phyloP scores from a whole-genome alignment of 2,113 vertebrate species.

The Melanerpes aurifrons region DNA sequence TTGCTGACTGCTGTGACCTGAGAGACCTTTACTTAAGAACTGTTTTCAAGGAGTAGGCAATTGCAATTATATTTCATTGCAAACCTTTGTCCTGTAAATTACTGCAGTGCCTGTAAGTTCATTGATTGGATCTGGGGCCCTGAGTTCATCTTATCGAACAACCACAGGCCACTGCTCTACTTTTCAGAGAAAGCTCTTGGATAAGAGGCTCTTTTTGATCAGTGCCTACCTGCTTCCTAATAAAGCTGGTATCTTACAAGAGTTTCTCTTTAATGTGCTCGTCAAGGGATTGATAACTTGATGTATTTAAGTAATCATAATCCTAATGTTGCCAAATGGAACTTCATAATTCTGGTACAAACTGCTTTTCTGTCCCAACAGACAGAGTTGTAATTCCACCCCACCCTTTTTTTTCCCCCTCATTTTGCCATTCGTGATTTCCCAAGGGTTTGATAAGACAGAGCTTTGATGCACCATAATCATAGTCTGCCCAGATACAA shows the following conservation, averaged over 20 bases:
- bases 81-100: constrained; percentile 50
- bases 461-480: background rate
- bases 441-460: background rate
- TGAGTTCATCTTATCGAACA: background rate
- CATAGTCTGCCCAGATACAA: background rate
- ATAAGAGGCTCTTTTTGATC: background rate
- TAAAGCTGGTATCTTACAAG: constrained; percentile 6
- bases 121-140: background rate
- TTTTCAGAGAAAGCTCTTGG: background rate
- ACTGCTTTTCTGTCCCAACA: background rate
- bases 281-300: background rate
- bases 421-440: background rate
- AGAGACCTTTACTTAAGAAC: background rate
- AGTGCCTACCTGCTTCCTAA: background rate
- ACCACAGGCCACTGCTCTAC: background rate
- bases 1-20: background rate
- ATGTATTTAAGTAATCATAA: background rate
- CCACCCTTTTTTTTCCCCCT: background rate
- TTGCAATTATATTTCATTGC: background rate
- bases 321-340: background rate
- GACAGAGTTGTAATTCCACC: background rate
- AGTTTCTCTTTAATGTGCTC: background rate
- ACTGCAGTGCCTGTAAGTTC: background rate
- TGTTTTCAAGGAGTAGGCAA: background rate
- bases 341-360: background rate